Conservation (phyloP, 2,888 invertebrate genomes). For the Orthosia gothica region DNA sequence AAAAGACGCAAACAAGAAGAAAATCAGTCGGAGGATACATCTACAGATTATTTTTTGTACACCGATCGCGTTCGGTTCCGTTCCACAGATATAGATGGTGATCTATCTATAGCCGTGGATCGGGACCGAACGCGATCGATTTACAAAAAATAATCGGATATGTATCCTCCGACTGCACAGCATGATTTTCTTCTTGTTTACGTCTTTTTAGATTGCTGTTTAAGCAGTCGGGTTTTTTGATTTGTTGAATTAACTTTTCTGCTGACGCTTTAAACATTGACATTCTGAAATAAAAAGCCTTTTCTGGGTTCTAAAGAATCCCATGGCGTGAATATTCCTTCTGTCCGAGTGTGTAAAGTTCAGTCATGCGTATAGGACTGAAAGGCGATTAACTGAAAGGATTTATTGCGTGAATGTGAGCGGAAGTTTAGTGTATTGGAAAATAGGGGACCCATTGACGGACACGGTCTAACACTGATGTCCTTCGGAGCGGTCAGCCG, state of each 20-base stretch:
- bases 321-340: neutral
- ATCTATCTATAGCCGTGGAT: no score
- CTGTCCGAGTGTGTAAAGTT: constrained; percentile 6
- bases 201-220: no score
- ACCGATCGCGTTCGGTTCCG: no score
- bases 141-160: no score
- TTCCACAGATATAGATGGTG: no score
- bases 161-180: no score
- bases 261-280: neutral
- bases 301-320: neutral
- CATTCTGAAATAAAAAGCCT: neutral
- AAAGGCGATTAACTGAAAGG: constrained; percentile 37
- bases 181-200: no score
- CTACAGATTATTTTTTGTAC: no score
- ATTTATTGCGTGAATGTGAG: constrained; percentile 21
- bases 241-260: neutral
- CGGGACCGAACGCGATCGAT: no score
- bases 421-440: constrained; percentile 40
- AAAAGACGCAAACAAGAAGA: no score
- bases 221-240: no score
- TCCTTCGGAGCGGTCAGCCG: constrained; percentile 16
- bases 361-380: constrained; percentile 24
- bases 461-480: constrained; percentile 10
- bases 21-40: no score
- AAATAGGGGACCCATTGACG: constrained; percentile 43